Conservation (phyloP, 2,113 vertebrate genomes). For the Halichoeres trimaculatus region DNA sequence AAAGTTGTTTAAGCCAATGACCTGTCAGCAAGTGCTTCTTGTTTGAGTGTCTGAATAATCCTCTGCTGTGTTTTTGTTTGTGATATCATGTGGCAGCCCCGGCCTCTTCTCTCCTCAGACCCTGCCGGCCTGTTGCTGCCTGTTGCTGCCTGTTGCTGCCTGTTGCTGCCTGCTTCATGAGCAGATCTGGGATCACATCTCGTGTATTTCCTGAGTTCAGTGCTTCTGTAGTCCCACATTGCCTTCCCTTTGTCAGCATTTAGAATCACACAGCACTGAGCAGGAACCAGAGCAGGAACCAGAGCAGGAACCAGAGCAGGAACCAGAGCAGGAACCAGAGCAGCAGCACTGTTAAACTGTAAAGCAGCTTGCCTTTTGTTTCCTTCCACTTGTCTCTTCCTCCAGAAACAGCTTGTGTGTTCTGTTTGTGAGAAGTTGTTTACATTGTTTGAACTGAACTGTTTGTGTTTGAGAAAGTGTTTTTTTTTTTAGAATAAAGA, state of each 20-base stretch:
- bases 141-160: neutral
- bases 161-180: neutral
- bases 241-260: conserved; percentile 9
- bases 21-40: neutral
- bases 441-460: conserved; percentile 67
- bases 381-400: conserved; percentile 29
- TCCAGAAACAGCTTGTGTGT: conserved; percentile 56
- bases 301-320: neutral
- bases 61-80: neutral
- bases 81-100: neutral
- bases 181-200: conserved; percentile 7
- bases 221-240: conserved; percentile 12
- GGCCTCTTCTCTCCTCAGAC: neutral
- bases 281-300: neutral
- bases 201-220: neutral
- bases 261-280: neutral
- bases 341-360: conserved; percentile 51
- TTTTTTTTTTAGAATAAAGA: conserved; percentile 66
- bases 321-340: neutral
- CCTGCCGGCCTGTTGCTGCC: neutral
- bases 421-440: conserved; percentile 64
- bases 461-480: conserved; percentile 54
- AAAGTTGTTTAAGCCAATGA: neutral
- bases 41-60: neutral
- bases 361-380: conserved; percentile 27